Percentiles rank a stretch among this genome's conserved stretches.
phyloP scores from a whole-genome alignment of 2,888 invertebrate genomes.

The Cheilosia variabilis region DNA sequence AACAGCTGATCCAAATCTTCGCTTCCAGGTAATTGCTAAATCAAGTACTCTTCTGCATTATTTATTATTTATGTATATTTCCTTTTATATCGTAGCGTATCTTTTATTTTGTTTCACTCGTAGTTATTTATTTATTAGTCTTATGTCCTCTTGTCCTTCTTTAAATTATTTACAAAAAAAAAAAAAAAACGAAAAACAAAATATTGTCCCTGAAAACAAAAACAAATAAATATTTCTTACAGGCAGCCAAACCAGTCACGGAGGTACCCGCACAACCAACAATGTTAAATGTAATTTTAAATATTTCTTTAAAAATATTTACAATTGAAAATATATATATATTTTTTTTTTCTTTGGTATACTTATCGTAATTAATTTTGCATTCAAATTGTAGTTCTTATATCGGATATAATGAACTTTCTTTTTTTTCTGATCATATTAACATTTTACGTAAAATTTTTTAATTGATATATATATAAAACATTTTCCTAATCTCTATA shows the following conservation, averaged over 20 bases:
- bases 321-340: slow-evolving; percentile 58
- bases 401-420: slow-evolving; percentile 59
- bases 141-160: slow-evolving; percentile 40
- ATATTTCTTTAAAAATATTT: slow-evolving; percentile 77
- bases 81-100: slow-evolving; percentile 48
- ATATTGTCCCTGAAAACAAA: slow-evolving; percentile 64
- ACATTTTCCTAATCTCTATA: slow-evolving; percentile 23
- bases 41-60: slow-evolving; percentile 41
- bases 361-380: slow-evolving; percentile 61
- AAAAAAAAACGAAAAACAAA: slow-evolving; percentile 43
- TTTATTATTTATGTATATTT: slow-evolving; percentile 19
- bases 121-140: slow-evolving; percentile 43
- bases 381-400: slow-evolving; percentile 67
- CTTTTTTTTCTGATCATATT: slow-evolving; percentile 35
- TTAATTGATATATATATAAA: slow-evolving; percentile 1
- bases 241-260: slow-evolving; percentile 89
- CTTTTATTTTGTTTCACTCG: slow-evolving; percentile 53
- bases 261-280: slow-evolving; percentile 86
- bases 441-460: slow-evolving; percentile 33
- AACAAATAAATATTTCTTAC: slow-evolving; percentile 84
- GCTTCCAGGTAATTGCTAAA: slow-evolving; percentile 90
- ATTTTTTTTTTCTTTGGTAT: slow-evolving; percentile 47
- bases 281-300: slow-evolving; percentile 83
- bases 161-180: slow-evolving; percentile 54
- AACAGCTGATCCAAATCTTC: slow-evolving; percentile 93